Evolutionary conservation across 1,140 invertebrate genomes (phyloP).

Genomic region (Drosophila truncata): DNA sequence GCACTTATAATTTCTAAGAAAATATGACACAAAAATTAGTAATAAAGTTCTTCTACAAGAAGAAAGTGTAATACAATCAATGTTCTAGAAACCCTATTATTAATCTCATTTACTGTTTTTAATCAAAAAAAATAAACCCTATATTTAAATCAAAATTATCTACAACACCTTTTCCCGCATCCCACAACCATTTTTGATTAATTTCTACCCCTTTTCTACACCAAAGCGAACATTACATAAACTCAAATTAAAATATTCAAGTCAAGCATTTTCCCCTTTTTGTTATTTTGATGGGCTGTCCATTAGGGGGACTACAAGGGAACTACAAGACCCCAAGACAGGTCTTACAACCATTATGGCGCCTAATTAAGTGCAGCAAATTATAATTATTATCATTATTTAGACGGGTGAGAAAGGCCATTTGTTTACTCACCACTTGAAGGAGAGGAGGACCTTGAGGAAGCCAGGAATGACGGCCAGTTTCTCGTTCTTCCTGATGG

Average conservation of each 20-base stretch:
- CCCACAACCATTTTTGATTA: neutral
- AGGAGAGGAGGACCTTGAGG: slow-evolving; percentile 88
- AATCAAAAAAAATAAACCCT: neutral
- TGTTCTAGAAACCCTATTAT: neutral
- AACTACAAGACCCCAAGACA: slow-evolving; percentile 17
- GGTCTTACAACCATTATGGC: slow-evolving; percentile 46
- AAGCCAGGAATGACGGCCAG: slow-evolving; percentile 92
- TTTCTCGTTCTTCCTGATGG: slow-evolving; percentile 92
- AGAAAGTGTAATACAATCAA: neutral
- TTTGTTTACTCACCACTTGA: slow-evolving; percentile 89
- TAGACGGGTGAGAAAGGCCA: slow-evolving; percentile 16
- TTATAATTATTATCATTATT: slow-evolving; percentile 46
- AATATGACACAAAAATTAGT: too few species aligned
- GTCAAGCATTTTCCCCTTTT: slow-evolving; percentile 27
- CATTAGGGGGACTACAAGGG: slow-evolving; percentile 36
- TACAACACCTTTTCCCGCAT: slow-evolving; percentile 6
- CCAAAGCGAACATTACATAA: slow-evolving; percentile 15
- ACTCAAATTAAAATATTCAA: slow-evolving; percentile 49
- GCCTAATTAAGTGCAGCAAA: slow-evolving; percentile 52
- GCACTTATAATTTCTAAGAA: too few species aligned
- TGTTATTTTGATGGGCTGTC: slow-evolving; percentile 17
- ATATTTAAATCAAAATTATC: slow-evolving; percentile 15
- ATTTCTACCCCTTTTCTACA: slow-evolving; percentile 1
- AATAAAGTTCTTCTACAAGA: neutral
- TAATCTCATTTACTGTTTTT: neutral